A percentile compares a stretch with the other conserved stretches of the same genome.
Evolutionary conservation across 2,797 vertebrate genomes (phyloP).

Genomic region (Ispidina lecontei): DNA sequence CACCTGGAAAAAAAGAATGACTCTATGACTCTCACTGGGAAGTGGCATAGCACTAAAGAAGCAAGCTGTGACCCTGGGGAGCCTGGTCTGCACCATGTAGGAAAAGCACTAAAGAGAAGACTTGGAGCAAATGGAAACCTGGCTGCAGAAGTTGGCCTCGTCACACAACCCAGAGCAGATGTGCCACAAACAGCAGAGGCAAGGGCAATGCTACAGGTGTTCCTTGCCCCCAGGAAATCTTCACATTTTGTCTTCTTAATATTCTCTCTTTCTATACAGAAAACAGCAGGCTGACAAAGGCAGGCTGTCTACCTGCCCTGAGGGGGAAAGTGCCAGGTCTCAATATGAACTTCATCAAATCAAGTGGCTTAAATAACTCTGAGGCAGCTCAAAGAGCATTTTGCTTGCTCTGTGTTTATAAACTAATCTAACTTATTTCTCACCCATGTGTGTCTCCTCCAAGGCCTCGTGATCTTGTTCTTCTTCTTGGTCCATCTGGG

Average conservation of each 20-base stretch:
- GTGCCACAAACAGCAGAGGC: not conserved
- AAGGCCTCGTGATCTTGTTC: not conserved
- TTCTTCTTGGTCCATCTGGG: conserved; percentile 14
- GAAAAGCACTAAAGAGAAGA: not conserved
- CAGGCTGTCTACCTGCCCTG: not conserved
- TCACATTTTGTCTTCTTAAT: not conserved
- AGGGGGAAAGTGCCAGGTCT: not conserved
- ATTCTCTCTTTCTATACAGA: not conserved
- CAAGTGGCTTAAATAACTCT: not conserved
- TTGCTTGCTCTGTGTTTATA: not conserved
- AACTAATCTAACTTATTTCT: not conserved
- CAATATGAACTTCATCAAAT: not conserved
- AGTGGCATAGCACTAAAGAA: not conserved
- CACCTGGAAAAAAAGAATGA: not conserved
- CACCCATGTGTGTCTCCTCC: not conserved
- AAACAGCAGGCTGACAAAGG: not conserved
- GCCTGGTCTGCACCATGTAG: not conserved
- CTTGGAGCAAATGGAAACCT: not conserved
- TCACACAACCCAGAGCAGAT: rapidly evolving
- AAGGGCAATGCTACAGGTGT: not conserved
- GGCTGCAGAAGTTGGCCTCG: not conserved
- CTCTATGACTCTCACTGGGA: not conserved
- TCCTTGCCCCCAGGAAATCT: not conserved
- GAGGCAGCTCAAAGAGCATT: not conserved
- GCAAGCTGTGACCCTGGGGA: not conserved